Evolutionary conservation across 1,140 invertebrate genomes (phyloP), one percentile per base, ranked within the genome.

Genomic region (Anoplolepis gracilipes): DNA sequence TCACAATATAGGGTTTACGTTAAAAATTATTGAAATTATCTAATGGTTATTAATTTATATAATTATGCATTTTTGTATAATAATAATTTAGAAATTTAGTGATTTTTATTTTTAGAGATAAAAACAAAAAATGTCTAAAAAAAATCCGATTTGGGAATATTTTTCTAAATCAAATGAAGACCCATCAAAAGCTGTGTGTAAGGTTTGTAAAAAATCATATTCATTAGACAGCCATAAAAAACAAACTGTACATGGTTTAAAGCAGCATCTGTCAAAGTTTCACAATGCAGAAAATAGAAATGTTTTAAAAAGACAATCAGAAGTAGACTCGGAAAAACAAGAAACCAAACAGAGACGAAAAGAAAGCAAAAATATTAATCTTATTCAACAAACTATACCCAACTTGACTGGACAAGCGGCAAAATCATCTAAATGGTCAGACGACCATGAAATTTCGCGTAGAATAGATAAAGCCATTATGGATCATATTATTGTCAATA

Each of bases 391-490:
- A 5, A 33, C 30, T 33, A 33, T 33, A 2, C 30, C 30, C 1
- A 5, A 33, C 5, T 33, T 33, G 1, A 33, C 30, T 2, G 30
- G 1, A 33, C 1, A 33, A 33, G 30, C 5, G 1, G 5, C 30
- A 5, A 33, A 33, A 33, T 5, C 30, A 33, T 33, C 30, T 2
- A 1, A 33, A 2, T 49, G 22, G 67, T 22, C 67, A 49, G 25
- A 69, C 19, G n/a, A n/a, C n/a, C 25, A 70, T 7, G 22, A 69
- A 69, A 16, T 70, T 30, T 49, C 25, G 5, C 42, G 3, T 19
- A 46, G 67, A 8, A 70, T 70, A 19, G 67, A 70, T n/a, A 70
- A 69, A 28, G 67, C 42, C 46, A 70, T 70, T 53, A 70, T 70
- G 67, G 67, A 70, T 28, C 25, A 53, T 19, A 53, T 70, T 2